Evolutionary conservation across 2,113 vertebrate species (phyloP).

Genomic region (Boulengeromyrus knoepffleri): DNA sequence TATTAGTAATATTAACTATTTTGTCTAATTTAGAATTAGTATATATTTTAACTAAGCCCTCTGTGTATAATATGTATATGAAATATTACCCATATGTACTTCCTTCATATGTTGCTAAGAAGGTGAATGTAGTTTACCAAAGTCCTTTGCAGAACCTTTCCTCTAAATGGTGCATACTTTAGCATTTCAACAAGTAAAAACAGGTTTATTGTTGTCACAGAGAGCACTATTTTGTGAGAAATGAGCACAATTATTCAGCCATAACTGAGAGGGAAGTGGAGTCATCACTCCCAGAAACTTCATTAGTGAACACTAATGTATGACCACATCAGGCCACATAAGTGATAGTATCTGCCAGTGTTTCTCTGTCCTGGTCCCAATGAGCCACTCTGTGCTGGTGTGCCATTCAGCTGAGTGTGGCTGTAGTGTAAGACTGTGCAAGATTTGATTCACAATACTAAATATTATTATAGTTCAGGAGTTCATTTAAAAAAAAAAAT

Average conservation of each 20-base stretch:
- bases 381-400: neutral
- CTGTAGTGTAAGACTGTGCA: neutral
- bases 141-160: conserved; percentile 2
- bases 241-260: neutral
- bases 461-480: neutral
- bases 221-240: neutral
- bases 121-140: conserved; percentile 7
- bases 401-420: neutral
- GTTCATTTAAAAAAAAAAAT: neutral
- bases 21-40: conserved; percentile 6
- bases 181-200: neutral
- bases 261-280: neutral
- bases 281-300: neutral
- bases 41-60: conserved; percentile 5
- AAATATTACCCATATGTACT: neutral
- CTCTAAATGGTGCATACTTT: neutral
- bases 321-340: neutral
- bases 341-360: neutral
- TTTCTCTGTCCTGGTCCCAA: neutral
- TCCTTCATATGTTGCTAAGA: neutral
- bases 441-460: neutral
- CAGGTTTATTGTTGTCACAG: neutral
- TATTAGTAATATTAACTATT: neutral
- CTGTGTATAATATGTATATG: conserved; percentile 14
- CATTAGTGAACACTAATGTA: neutral